Percentiles rank a stretch among this genome's conserved stretches.
phyloP scores from a whole-genome alignment of 2,113 vertebrate genomes.

The Willisornis vidua region DNA sequence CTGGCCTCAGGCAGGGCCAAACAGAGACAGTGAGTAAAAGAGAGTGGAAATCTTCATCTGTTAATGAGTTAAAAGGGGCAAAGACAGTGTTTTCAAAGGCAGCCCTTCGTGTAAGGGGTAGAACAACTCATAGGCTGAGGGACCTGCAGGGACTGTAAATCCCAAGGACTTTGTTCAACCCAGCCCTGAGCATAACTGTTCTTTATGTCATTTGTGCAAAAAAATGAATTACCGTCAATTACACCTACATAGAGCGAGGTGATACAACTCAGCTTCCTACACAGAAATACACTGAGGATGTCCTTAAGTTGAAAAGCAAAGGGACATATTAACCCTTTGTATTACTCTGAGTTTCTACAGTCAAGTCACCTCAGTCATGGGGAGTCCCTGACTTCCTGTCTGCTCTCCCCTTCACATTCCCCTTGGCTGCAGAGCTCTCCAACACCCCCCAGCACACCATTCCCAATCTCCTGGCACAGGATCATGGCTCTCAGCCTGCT shows the following conservation, averaged over 20 bases:
- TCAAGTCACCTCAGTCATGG: background rate
- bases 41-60: background rate
- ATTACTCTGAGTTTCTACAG: background rate
- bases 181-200: background rate
- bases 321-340: background rate
- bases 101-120: background rate
- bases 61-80: background rate
- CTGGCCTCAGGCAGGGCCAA: rapidly evolving
- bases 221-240: background rate
- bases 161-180: background rate
- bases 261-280: background rate
- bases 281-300: too few species aligned
- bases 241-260: rapidly evolving
- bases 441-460: rapidly evolving
- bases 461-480: background rate
- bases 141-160: background rate
- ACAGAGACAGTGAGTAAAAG: rapidly evolving
- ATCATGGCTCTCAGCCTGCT: rapidly evolving
- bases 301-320: background rate
- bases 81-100: background rate
- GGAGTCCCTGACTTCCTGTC: background rate
- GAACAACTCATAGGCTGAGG: background rate
- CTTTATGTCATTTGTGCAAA: background rate
- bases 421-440: background rate
- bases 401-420: rapidly evolving